Base-by-base conservation (phyloP, 2,888 invertebrate genomes). In the Yponomeuta malinellus region DNA sequence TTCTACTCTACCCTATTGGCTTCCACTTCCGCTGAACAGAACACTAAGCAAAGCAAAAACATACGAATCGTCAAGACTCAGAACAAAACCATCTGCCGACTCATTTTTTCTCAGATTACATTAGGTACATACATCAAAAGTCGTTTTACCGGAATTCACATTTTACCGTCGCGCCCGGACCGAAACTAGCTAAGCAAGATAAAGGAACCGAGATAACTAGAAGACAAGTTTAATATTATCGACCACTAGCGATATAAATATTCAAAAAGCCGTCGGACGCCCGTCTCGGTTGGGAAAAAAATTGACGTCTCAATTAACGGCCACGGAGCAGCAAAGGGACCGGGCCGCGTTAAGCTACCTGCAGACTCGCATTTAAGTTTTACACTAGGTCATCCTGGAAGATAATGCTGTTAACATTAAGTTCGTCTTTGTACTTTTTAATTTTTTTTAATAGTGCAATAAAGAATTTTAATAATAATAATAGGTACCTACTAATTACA, bases 231-330 rank as follows among this genome's bases (percentile, higher is more conserved):
- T 85, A 87, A 90, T 64, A 89, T 89, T 89, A 90, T 85, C 83
- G 86, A 74, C 81, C 83, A 79, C 82, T 83, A 85, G 82, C 81
- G 84, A 86, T 88, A 90, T 92, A 90, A 91, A 90, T 90, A 90
- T 90, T 90, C 87, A 88, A 86, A 71, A 67, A 71, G 48, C 68
- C 31, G 70, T 70, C 67, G 48, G 70, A 70, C 64, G 10, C 68
- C 43, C 65, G 75, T 73, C 76, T 75, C 76, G 77, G 76, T 84
- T 81, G 82, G 15, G 52, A 59, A 90, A 90, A 90, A 90, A 90
- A 86, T 85, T 90, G 89, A 92, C 89, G 88, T 90, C 91, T 92
- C 91, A 91, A 92, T 92, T 91, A 92, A 88, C 87, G 86, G 74
- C 74, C 67, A 74, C 72, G 75, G 48, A n/a, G 52, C 52, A 59